These are phyloP conservation scores for Esperia sulphurella DNA, from an alignment of 2,888 invertebrate species.

Conservation along the genomic window DNA sequence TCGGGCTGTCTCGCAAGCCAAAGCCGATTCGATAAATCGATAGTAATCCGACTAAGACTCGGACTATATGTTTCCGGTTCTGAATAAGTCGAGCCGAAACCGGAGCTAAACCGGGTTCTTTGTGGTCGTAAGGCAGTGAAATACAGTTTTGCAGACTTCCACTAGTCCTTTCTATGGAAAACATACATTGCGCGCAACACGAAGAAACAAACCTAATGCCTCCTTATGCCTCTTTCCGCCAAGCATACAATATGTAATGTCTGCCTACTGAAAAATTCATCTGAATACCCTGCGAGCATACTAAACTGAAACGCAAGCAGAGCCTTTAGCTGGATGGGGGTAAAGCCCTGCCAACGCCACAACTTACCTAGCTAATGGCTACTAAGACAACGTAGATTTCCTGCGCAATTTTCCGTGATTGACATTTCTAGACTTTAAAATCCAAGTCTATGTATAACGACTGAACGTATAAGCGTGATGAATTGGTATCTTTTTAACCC, in stretches of 20 bases:
- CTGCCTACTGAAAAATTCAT: conserved; percentile 11
- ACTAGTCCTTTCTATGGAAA: too few relatives aligned
- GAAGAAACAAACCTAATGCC: not conserved
- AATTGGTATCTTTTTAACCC: not conserved
- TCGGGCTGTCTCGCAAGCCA: too few relatives aligned
- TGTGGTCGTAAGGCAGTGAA: too few relatives aligned
- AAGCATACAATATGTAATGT: conserved; percentile 9
- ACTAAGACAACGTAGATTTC: not conserved
- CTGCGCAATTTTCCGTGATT: not conserved
- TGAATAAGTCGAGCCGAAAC: too few relatives aligned
- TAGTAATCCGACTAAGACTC: too few relatives aligned
- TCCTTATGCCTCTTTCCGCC: conserved; percentile 3
- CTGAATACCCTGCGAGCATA: conserved; percentile 7
- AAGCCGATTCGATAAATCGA: too few relatives aligned
- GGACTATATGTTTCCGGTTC: too few relatives aligned
- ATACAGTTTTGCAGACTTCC: too few relatives aligned
- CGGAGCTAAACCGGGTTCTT: too few relatives aligned
- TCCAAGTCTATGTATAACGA: not conserved
- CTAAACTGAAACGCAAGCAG: conserved; percentile 4
- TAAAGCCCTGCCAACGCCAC: not conserved
- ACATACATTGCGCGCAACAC: not conserved
- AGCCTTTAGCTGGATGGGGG: not conserved
- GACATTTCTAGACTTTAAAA: not conserved
- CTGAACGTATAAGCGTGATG: too few relatives aligned
- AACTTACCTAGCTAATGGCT: not conserved